Base-by-base conservation (phyloP, 2,888 invertebrate species). In the Tinea pellionella region DNA sequence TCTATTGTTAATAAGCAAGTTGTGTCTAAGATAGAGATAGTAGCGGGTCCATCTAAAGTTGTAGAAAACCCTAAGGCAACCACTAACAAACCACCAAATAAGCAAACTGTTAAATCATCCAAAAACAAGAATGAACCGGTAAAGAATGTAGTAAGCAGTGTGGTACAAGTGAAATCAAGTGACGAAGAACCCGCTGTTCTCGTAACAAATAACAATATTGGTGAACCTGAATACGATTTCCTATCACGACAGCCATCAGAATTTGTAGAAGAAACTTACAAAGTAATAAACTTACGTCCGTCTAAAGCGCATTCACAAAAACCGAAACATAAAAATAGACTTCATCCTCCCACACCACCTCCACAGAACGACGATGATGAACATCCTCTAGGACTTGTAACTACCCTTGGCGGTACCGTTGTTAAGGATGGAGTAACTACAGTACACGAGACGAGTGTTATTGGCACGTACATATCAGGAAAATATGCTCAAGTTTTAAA, bases 401-500 rank as follows among this genome's bases (percentile, higher is more conserved):
- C 95, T 6, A 94, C 93, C 68, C 88, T 96, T 59, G 95, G 94
- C 51, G 96, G 95, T 18, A 95, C 94, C 4, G 90, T 94, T 61
- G 92, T 95, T 3, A 93, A 92, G 72, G 94, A 94, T 69, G 95
- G 95, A 1, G 80, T 92, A 1, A 95, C 95, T 4, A 95, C 95
- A 0, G 91, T 96, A 6, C 94, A 94, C 71, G 95, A 96, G 80
- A 95, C 96, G 0, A 94, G 93, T 73, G 95, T 96, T n/a, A 93
- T 96, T 67, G 94, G 96, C 24, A 95, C 96, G 2, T 94, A 92
- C 72, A 94, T 96, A 68, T 93, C 93, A 58, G 95, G 94, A 42
- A 96, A 96, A 81, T 96, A 96, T 75, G 95, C 96, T 2, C 96
- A 96, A 80, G 93, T 94, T 9, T 81, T 96, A 30, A 94, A 95